phyloP scores from a whole-genome alignment of 2,888 invertebrate genomes.

The Troides oblongomaculatus region DNA sequence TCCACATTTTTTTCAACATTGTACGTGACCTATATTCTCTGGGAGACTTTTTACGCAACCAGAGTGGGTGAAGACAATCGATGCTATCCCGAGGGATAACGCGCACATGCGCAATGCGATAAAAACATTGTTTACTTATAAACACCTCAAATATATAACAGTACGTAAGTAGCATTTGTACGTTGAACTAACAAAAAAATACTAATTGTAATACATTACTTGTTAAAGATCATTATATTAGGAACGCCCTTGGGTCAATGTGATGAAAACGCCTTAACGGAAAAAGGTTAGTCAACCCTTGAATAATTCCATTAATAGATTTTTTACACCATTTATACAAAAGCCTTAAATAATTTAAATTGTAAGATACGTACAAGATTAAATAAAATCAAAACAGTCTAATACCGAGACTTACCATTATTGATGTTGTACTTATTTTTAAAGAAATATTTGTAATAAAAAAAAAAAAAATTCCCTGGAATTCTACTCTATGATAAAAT shows the following conservation, averaged over 20 bases:
- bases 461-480: too few species aligned
- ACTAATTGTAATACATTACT: not conserved
- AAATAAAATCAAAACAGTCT: too few species aligned
- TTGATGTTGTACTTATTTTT: too few species aligned
- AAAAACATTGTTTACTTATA: slow-evolving; percentile 22
- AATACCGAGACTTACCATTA: too few species aligned
- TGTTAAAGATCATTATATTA: not conserved
- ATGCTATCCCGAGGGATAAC: slow-evolving; percentile 74
- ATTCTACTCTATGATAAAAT: too few species aligned
- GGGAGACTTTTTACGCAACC: slow-evolving; percentile 44
- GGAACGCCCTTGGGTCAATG: not conserved
- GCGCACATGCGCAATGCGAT: slow-evolving; percentile 65
- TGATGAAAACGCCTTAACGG: not conserved
- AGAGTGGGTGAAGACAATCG: slow-evolving; percentile 65
- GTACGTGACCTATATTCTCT: slow-evolving; percentile 59
- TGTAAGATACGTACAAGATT: too few species aligned
- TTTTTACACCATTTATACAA: too few species aligned
- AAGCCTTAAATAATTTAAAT: too few species aligned
- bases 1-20: slow-evolving; percentile 14
- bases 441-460: too few species aligned
- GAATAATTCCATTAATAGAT: not conserved
- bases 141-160: not conserved
- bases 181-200: not conserved
- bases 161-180: not conserved
- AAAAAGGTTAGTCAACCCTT: not conserved